These are phyloP conservation scores for Archilochus colubris DNA, from an alignment of 2,113 vertebrate genomes.

Conservation along the genomic window DNA sequence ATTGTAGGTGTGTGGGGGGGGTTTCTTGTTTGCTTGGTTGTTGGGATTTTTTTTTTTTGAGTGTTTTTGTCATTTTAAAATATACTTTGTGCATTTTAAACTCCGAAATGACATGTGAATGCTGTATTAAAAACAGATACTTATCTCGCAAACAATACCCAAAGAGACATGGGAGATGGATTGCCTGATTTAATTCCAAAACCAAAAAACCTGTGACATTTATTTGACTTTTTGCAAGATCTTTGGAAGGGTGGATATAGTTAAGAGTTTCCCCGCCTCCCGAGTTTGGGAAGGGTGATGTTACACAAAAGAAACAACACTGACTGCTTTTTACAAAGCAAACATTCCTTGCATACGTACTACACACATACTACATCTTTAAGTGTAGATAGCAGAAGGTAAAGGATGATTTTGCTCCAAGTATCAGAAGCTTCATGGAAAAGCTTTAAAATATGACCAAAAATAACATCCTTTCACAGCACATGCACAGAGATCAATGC, in stretches of 20 bases:
- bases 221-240: not conserved
- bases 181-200: not conserved
- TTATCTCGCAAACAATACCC: not conserved
- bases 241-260: not conserved
- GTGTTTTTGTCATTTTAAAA: not conserved
- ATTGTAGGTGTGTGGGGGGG: not conserved
- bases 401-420: not conserved
- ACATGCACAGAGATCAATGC: not conserved
- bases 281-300: rapidly evolving
- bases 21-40: not conserved
- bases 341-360: not conserved
- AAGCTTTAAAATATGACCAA: not conserved
- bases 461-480: not conserved
- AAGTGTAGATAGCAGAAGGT: not conserved
- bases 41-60: not conserved
- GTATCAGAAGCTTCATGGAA: not conserved
- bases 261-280: not conserved
- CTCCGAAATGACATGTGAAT: not conserved
- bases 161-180: not conserved
- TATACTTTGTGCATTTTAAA: not conserved
- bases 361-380: not conserved
- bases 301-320: not conserved
- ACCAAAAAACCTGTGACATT: not conserved
- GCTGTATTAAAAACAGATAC: not conserved
- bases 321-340: not conserved